A percentile compares a stretch with the other conserved stretches of the same genome.
Conservation (phyloP, 1,140 invertebrate genomes). For the Sminthurinus signatus region DNA sequence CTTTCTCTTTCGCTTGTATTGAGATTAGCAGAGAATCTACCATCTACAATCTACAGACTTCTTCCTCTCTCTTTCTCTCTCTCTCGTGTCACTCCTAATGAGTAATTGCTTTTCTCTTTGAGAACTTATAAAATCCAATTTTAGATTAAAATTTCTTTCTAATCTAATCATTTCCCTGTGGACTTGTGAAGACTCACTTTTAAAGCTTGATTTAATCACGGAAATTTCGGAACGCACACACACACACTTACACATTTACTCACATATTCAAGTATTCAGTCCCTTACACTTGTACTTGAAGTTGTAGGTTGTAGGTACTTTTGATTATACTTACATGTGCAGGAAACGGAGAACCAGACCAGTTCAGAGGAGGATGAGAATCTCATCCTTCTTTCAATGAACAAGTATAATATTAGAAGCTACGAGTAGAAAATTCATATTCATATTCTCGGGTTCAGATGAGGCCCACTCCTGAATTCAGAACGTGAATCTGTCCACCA, state of each 20-base stretch:
- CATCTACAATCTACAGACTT: no score
- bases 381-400: no score
- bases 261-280: no score
- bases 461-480: no score
- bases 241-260: no score
- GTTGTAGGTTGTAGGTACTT: no score
- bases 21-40: constrained; percentile 10
- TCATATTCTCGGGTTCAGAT: no score
- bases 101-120: constrained; percentile 25
- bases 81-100: constrained; percentile 22
- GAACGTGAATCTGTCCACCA: no score
- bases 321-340: no score
- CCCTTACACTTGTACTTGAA: no score
- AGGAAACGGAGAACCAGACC: no score
- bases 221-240: background rate
- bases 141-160: constrained; percentile 24
- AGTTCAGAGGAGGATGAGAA: background rate
- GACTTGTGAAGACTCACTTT: constrained; percentile 12
- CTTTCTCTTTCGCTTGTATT: background rate
- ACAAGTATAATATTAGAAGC: background rate
- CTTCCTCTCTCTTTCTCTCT: no score
- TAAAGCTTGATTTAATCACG: constrained; percentile 13
- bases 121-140: constrained; percentile 23
- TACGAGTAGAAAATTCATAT: background rate
- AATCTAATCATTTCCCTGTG: constrained; percentile 20